Conservation (phyloP, 2,113 vertebrate species). For the Danionella cerebrum region DNA sequence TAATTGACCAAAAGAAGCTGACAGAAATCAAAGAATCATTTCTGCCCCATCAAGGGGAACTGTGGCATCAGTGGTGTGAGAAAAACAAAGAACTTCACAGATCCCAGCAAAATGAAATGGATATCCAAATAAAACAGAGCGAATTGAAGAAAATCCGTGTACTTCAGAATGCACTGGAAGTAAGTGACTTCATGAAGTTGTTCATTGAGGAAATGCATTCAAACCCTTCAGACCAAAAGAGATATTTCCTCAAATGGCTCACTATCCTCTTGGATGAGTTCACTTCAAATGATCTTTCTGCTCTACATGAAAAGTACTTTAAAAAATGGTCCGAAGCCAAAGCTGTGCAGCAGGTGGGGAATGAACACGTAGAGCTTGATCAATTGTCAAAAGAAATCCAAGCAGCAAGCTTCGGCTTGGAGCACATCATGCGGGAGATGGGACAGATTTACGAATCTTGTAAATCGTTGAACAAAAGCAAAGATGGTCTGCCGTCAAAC, state of each 20-base stretch:
- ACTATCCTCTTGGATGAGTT: conserved; percentile 44
- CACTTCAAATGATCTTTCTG: conserved; percentile 34
- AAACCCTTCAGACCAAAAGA: too few relatives aligned
- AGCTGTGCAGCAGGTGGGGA: conserved; percentile 43
- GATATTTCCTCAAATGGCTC: conserved; percentile 65
- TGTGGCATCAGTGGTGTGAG: conserved; percentile 29
- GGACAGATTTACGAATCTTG: conserved; percentile 70
- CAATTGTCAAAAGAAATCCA: too few relatives aligned
- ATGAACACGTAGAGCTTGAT: conserved; percentile 42
- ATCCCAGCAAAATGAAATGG: conserved; percentile 46
- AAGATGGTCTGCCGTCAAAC: not conserved
- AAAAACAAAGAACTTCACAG: conserved; percentile 33
- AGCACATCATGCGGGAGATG: conserved; percentile 67
- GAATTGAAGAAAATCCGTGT: conserved; percentile 46
- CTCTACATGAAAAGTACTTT: conserved; percentile 43
- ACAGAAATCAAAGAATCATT: conserved; percentile 5
- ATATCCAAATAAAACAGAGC: conserved; percentile 49
- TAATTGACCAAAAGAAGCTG: too few relatives aligned
- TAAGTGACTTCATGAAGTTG: too few relatives aligned
- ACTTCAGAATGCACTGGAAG: conserved; percentile 47
- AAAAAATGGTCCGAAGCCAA: conserved; percentile 40
- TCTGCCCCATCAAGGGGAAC: conserved; percentile 19
- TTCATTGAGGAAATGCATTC: too few relatives aligned
- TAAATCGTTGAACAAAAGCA: not conserved
- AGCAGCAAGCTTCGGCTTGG: conserved; percentile 58